Base-by-base conservation (phyloP, 2,113 vertebrate species). In the Megaleporinus macrocephalus region DNA sequence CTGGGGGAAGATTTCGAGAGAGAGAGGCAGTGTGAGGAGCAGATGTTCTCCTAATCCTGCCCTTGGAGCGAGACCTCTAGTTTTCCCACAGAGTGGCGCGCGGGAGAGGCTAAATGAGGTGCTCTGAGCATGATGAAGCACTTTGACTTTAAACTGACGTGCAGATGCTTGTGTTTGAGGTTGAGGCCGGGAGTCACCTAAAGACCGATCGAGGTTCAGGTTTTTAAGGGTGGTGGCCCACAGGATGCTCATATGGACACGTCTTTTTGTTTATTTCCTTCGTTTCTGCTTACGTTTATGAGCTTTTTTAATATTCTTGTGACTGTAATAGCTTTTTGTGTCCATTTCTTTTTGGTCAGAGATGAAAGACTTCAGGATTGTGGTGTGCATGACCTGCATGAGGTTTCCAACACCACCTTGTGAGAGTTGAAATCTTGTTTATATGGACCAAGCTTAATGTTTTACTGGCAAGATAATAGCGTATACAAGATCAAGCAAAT, bases 81-180 rank as follows among this genome's bases (percentile, higher is more conserved):
- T 71, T 81, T 84, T 79, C 51, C 79, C 57, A 82, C 57, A 73
- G 29, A 51, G 13, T 4, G 44, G 24, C 30, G 49, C 69, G 61
- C 76, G 70, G 81, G 78, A 80, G 72, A 47, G 22, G 24, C 26
- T 65, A 5, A 29, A 33, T 61, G 5, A 29, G 55, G 65, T 29
- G 33, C 66, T 30, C 16, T 26, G 24, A 33, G 4, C 26, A 0
- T 33, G 30, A 30, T 30, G 26, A 49, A 79, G 7, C 61, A 47
- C 55, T 75, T 69, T 70, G 71, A n/a, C 61, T 81, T 74, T 63
- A 41, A 74, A 81, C 65, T 51, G n/a, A 9, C 27, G 20, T 81
- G 72, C 30, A 75, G 74, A 69, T 68, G 22, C 47, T 61, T 61
- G 22, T 61, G 36, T 36, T 36, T 3, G 57, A 61, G 57, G 10